Evolutionary conservation across 2,113 vertebrate genomes (phyloP).

Genomic region (Albula glossodonta): DNA sequence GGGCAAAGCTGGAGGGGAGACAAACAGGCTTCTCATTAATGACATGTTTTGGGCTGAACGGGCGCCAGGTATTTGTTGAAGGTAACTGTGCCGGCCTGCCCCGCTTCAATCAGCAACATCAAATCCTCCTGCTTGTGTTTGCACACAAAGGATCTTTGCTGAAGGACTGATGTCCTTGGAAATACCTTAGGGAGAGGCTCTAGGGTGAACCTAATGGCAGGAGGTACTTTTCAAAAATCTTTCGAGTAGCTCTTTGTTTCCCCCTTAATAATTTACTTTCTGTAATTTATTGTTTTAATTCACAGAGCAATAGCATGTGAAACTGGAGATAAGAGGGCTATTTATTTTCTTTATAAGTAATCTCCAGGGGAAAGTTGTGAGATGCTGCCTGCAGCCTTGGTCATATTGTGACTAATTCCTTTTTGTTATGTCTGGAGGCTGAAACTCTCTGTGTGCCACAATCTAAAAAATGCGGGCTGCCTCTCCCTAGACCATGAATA

Average conservation of each 20-base stretch:
- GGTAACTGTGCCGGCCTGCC: background rate
- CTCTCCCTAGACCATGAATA: background rate
- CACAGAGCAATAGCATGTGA: constrained; percentile 49
- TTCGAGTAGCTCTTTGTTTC: background rate
- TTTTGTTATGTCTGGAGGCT: constrained; percentile 62
- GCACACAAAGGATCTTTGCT: background rate
- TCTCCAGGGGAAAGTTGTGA: constrained; percentile 60
- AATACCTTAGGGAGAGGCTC: background rate
- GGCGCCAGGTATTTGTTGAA: background rate
- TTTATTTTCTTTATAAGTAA: constrained; percentile 65
- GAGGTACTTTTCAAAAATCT: constrained; percentile 5
- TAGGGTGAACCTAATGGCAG: background rate
- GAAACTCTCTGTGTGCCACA: constrained; percentile 39
- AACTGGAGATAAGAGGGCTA: constrained; percentile 55
- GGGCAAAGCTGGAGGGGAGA: constrained; percentile 80
- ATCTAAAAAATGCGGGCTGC: background rate
- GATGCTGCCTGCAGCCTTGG: constrained; percentile 52
- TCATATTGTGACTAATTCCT: constrained; percentile 70
- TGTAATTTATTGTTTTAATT: constrained; percentile 73
- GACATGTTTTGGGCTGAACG: background rate
- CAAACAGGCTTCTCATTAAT: background rate
- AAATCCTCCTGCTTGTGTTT: background rate
- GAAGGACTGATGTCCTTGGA: background rate
- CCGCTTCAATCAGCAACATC: background rate
- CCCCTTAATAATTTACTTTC: constrained; percentile 59